Evolutionary conservation across 2,113 vertebrate genomes (phyloP).

Genomic region (Ictalurus punctatus): DNA sequence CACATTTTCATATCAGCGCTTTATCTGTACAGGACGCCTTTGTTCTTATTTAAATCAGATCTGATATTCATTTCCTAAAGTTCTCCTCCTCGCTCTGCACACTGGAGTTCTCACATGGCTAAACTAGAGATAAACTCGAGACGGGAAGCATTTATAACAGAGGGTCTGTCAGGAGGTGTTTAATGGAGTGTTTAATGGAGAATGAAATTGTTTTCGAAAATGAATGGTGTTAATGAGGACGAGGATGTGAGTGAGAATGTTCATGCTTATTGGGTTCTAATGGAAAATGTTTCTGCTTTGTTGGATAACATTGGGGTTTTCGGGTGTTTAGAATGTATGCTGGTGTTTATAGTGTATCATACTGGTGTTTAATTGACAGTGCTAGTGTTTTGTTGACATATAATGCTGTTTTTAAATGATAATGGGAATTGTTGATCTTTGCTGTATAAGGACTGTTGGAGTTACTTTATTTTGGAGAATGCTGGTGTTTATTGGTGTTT

Average conservation of each 20-base stretch:
- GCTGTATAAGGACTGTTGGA: neutral
- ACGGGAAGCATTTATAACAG: neutral
- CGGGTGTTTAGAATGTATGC: neutral
- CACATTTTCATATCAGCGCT: neutral
- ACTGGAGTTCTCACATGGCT: neutral
- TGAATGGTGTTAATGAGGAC: neutral
- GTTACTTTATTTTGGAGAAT: too few relatives aligned
- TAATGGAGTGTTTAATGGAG: neutral
- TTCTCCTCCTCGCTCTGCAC: neutral
- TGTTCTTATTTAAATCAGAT: slow-evolving; percentile 1
- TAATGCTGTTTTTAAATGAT: neutral
- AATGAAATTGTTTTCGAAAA: neutral
- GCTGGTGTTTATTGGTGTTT: neutral
- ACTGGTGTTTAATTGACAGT: neutral
- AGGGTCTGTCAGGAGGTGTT: neutral
- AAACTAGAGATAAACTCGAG: neutral
- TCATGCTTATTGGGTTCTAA: neutral
- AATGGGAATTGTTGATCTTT: neutral
- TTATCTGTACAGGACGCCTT: neutral
- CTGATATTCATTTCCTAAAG: neutral
- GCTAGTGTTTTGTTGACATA: too few relatives aligned
- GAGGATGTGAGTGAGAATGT: neutral
- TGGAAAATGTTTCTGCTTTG: neutral
- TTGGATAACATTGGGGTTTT: neutral
- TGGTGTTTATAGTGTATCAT: neutral